A percentile compares a stretch with the other conserved stretches of the same genome.
Evolutionary conservation across 2,797 vertebrate species (phyloP).

Genomic region (Xyrichtys novacula): DNA sequence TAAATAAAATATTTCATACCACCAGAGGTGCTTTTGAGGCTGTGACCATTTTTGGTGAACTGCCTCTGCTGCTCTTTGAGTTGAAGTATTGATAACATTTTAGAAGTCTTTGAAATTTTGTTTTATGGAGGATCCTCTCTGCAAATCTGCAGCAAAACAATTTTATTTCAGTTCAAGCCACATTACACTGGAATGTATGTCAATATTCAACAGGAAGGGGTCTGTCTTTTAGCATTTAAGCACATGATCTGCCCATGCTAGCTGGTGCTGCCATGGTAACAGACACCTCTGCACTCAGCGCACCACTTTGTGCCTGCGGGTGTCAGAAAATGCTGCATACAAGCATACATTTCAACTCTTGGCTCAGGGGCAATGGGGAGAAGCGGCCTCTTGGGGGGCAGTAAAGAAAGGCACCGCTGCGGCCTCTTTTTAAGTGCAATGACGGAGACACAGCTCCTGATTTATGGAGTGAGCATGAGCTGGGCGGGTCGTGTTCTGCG

Average conservation of each 20-base stretch:
- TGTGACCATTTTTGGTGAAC: constrained; percentile 46
- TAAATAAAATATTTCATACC: constrained; percentile 64
- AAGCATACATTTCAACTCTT: constrained; percentile 70
- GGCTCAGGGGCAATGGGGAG: constrained; percentile 64
- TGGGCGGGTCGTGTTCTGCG: constrained; percentile 63
- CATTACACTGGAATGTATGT: constrained; percentile 27
- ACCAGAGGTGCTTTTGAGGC: constrained; percentile 55
- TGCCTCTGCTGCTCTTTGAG: constrained; percentile 28
- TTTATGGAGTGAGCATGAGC: constrained; percentile 75
- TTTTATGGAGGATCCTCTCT: background rate
- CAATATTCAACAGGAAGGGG: constrained; percentile 43
- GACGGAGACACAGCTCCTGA: constrained; percentile 62
- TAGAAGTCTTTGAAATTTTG: constrained; percentile 30
- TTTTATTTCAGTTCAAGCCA: constrained; percentile 22
- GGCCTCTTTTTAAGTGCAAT: constrained; percentile 66
- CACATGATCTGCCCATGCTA: constrained; percentile 44
- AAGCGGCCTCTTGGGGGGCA: constrained; percentile 60
- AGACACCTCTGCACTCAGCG: constrained; percentile 65
- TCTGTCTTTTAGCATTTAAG: constrained; percentile 46
- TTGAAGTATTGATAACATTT: constrained; percentile 45
- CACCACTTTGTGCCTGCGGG: constrained; percentile 64
- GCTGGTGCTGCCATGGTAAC: constrained; percentile 73
- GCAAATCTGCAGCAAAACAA: background rate
- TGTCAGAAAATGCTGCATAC: constrained; percentile 69
- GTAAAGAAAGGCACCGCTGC: constrained; percentile 49